A percentile compares a stretch with the other conserved stretches of the same genome.
Evolutionary conservation across 2,888 invertebrate genomes (phyloP).

Genomic region (Hirtodrosophila cameraria): DNA sequence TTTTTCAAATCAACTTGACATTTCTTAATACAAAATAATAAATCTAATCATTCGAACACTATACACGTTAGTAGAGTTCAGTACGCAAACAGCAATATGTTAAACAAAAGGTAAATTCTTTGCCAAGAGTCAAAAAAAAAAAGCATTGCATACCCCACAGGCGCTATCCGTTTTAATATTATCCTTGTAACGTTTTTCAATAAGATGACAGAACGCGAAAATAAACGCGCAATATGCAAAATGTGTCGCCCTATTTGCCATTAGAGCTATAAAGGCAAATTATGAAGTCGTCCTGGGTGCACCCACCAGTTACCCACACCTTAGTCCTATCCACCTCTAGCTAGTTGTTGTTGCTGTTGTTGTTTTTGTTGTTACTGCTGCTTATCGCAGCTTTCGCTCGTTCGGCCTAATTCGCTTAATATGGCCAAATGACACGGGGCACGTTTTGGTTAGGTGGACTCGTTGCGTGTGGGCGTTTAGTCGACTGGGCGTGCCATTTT

Average conservation of each 20-base stretch:
- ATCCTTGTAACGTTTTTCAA: constrained; percentile 24
- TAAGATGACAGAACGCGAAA: constrained; percentile 34
- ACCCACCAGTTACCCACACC: neutral
- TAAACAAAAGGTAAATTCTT: no score
- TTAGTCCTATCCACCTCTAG: neutral
- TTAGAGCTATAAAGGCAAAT: constrained; percentile 75
- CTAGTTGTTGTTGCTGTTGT: neutral
- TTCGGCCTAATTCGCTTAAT: constrained; percentile 79
- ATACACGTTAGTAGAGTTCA: no score
- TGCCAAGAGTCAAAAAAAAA: no score
- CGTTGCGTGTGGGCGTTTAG: constrained; percentile 24
- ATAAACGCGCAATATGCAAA: constrained; percentile 32
- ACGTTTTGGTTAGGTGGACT: constrained; percentile 16
- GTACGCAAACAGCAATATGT: no score
- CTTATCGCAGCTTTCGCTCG: constrained; percentile 50
- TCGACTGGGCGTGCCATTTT: constrained; percentile 72
- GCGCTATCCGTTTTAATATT: neutral
- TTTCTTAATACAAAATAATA: no score
- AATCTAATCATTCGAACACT: no score
- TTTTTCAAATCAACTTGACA: no score
- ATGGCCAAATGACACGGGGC: constrained; percentile 67
- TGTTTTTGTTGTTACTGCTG: constrained; percentile 12
- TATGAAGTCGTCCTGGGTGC: constrained; percentile 50
- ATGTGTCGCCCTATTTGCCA: constrained; percentile 77
- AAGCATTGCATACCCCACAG: neutral